A percentile compares a stretch with the other conserved stretches of the same genome.
Evolutionary conservation across 2,888 invertebrate species (phyloP).

Genomic region (Polydrusus pterygomalis): DNA sequence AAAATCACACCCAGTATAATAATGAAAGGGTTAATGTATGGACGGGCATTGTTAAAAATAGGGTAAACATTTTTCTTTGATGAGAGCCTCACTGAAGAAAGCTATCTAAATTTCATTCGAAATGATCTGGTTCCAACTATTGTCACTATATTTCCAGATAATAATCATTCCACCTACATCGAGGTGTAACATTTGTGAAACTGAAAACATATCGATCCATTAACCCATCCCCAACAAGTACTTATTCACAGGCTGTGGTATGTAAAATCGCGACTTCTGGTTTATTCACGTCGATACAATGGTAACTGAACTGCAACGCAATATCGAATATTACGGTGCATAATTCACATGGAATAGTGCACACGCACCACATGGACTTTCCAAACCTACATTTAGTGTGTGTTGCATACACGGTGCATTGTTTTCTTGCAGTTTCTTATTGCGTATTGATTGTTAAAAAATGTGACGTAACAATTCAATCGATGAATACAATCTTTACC

Average conservation of each 20-base stretch:
- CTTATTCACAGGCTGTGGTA: background rate
- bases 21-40: no score
- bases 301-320: background rate
- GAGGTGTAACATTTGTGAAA: no score
- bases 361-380: slow-evolving; percentile 13
- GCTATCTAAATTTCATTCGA: no score
- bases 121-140: no score
- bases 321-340: slow-evolving; percentile 11
- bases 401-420: slow-evolving; percentile 17
- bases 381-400: slow-evolving; percentile 15
- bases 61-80: no score
- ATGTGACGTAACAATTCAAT: background rate
- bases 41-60: no score
- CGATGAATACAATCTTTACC: background rate
- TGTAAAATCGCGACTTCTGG: slow-evolving; percentile 2
- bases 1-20: no score
- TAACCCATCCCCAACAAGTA: background rate
- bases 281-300: slow-evolving; percentile 21
- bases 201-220: no score
- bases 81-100: no score
- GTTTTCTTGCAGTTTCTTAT: slow-evolving; percentile 20
- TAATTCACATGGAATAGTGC: slow-evolving; percentile 22
- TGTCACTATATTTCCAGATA: no score
- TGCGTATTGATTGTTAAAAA: slow-evolving; percentile 12
- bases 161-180: no score